phyloP scores from a whole-genome alignment of 2,113 vertebrate species.

The Sula dactylatra region DNA sequence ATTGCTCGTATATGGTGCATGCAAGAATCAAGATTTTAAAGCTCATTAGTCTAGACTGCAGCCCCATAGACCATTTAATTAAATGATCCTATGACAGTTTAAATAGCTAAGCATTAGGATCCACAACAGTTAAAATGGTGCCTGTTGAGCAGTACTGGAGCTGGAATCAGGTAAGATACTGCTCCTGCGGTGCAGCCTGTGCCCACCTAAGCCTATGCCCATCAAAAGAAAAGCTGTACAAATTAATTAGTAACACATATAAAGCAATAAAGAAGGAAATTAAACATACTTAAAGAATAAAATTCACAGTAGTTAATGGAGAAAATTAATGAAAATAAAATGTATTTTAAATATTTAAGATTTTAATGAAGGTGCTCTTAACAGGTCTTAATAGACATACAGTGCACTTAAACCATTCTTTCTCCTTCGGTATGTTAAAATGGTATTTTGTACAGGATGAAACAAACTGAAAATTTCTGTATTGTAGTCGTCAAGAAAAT shows the following conservation, averaged over 20 bases:
- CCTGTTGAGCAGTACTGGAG: neutral
- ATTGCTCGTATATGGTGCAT: neutral
- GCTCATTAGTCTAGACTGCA: neutral
- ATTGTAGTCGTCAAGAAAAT: neutral
- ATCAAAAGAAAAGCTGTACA: neutral
- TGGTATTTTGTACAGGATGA: neutral
- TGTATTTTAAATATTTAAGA: neutral
- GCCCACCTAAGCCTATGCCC: neutral
- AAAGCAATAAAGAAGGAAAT: neutral
- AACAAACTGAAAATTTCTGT: neutral
- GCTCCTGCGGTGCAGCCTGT: neutral
- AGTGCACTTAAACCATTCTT: neutral
- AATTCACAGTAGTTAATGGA: neutral
- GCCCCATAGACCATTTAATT: neutral
- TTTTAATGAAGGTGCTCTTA: neutral
- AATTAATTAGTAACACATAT: neutral
- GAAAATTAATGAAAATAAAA: neutral
- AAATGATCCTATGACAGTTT: neutral
- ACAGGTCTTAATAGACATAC: neutral
- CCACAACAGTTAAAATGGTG: neutral
- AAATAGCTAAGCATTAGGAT: neutral
- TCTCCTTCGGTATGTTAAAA: neutral
- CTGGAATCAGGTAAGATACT: neutral
- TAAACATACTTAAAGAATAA: neutral
- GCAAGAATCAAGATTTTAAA: neutral